A percentile compares a stretch with the other conserved stretches of the same genome.
Evolutionary conservation across 1,140 invertebrate species (phyloP).

Genomic region (Drosophila sulfurigaster): DNA sequence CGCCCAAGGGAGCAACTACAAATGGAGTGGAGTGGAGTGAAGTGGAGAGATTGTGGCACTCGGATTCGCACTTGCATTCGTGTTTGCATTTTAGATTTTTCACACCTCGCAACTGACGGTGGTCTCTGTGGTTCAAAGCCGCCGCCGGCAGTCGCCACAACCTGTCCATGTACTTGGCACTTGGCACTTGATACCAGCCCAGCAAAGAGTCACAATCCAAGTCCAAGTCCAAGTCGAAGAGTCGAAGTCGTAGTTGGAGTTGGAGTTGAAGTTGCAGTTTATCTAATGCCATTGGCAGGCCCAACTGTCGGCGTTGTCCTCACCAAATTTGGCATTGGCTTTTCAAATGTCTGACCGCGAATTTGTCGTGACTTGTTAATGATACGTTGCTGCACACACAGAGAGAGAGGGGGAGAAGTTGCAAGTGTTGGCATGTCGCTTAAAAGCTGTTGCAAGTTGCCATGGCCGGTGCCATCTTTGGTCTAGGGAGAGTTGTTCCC

Average conservation of each 20-base stretch:
- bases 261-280: conserved; percentile 51
- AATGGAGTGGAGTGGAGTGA: conserved; percentile 63
- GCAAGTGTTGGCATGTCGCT: conserved; percentile 81
- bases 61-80: conserved; percentile 26
- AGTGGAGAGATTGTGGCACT: conserved; percentile 17
- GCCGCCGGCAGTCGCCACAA: conserved; percentile 71
- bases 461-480: conserved; percentile 72
- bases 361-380: conserved; percentile 84
- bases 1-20: conserved; percentile 77
- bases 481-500: conserved; percentile 9
- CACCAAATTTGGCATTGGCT: conserved; percentile 76
- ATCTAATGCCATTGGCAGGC: conserved; percentile 69
- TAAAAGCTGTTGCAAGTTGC: conserved; percentile 71
- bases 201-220: neutral
- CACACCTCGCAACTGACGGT: conserved; percentile 68
- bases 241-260: conserved; percentile 9
- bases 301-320: conserved; percentile 58
- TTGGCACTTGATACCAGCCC: conserved; percentile 52
- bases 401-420: conserved; percentile 4
- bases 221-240: conserved; percentile 33
- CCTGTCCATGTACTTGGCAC: conserved; percentile 71
- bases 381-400: conserved; percentile 59
- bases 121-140: conserved; percentile 72
- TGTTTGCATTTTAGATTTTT: conserved; percentile 84
- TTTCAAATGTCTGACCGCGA: conserved; percentile 74